Percentiles rank a stretch among this genome's conserved stretches.
Conservation (phyloP, 53 echinoderm and acorn worm genomes). For the Arbacia lixula region DNA sequence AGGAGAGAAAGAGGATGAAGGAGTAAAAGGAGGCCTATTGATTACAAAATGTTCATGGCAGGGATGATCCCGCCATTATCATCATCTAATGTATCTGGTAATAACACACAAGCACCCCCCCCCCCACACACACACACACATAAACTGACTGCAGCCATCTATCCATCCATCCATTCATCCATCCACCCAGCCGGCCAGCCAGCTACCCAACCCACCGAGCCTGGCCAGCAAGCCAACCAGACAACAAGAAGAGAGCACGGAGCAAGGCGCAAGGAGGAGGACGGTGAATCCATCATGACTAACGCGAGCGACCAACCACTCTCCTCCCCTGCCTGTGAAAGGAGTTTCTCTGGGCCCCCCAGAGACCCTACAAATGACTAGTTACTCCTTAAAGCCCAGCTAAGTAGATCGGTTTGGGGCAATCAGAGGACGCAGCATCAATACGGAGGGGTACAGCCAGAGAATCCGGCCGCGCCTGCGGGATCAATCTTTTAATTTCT, state of each 20-base stretch:
- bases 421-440: slow-evolving; percentile 24
- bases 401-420: slow-evolving; percentile 51
- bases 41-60: slow-evolving; percentile 28
- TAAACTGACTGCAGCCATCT: slow-evolving; percentile 10
- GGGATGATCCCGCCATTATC: slow-evolving; percentile 33
- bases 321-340: background rate
- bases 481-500: slow-evolving; percentile 90
- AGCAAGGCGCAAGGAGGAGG: too few relatives aligned
- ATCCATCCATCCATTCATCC: too few relatives aligned
- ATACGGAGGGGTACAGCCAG: background rate
- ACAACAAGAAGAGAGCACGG: too few relatives aligned
- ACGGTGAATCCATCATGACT: too few relatives aligned
- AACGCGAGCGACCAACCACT: too few relatives aligned
- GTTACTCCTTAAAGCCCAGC: slow-evolving; percentile 66
- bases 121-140: too few relatives aligned
- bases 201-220: background rate
- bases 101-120: slow-evolving; percentile 12
- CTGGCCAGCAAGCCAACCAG: background rate
- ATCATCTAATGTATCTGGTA: slow-evolving; percentile 8
- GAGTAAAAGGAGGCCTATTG: background rate
- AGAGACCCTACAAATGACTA: slow-evolving; percentile 75
- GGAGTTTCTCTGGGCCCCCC: slow-evolving; percentile 5
- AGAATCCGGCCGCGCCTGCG: slow-evolving; percentile 15
- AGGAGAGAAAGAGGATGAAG: background rate
- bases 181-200: too few relatives aligned